These are phyloP conservation scores for Aphodius sticticus DNA, from an alignment of 2,888 invertebrate species.

Conservation along the genomic window DNA sequence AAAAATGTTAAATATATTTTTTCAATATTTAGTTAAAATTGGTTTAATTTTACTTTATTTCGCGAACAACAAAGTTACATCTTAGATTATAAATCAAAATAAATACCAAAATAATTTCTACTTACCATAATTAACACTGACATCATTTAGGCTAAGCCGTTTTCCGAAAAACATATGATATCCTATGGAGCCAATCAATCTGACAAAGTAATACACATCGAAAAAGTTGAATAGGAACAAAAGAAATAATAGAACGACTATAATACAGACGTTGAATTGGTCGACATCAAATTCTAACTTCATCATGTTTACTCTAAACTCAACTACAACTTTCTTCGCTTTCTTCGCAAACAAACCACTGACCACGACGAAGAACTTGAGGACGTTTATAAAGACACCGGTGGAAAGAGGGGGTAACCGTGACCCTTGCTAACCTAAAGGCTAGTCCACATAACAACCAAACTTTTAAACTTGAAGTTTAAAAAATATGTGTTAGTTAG, in stretches of 20 bases:
- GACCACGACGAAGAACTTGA: neutral
- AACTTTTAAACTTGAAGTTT: neutral
- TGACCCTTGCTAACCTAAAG: neutral
- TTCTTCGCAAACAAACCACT: neutral
- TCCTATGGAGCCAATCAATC: constrained; percentile 74
- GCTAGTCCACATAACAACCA: neutral
- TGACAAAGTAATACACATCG: constrained; percentile 83
- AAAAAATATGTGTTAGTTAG: neutral
- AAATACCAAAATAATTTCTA: constrained; percentile 26
- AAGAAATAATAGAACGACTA: constrained; percentile 27
- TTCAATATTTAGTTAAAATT: too few relatives aligned
- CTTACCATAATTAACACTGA: constrained; percentile 77
- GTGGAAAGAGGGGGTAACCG: neutral
- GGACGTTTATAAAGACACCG: neutral
- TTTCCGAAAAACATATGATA: constrained; percentile 74
- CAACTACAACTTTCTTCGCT: neutral
- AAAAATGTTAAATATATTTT: too few relatives aligned
- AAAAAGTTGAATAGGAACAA: constrained; percentile 72
- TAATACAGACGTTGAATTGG: constrained; percentile 38
- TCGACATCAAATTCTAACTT: constrained; percentile 43
- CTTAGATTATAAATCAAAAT: too few relatives aligned
- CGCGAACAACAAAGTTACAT: too few relatives aligned
- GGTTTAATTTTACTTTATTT: too few relatives aligned
- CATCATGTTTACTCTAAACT: constrained; percentile 33
- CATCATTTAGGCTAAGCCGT: constrained; percentile 74